A percentile compares a stretch with the other conserved stretches of the same genome.
Conservation (phyloP, 1,140 invertebrate species). For the Linepithema humile region DNA sequence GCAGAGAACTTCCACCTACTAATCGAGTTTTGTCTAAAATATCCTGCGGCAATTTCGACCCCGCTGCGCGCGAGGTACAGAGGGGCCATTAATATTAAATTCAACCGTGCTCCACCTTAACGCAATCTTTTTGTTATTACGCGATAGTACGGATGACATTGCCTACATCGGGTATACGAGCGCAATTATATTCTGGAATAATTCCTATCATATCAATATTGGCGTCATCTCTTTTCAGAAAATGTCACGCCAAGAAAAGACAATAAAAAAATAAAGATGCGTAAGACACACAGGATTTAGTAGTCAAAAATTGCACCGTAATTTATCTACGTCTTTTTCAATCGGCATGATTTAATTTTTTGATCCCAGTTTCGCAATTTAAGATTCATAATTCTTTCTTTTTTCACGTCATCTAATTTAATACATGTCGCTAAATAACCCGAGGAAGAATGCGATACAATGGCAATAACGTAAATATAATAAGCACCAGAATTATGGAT, state of each 20-base stretch:
- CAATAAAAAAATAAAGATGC: too few species aligned
- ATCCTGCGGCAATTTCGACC: conserved; percentile 67
- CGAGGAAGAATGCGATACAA: conserved; percentile 29
- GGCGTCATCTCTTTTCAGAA: too few species aligned
- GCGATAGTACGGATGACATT: background rate
- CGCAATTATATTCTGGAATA: background rate
- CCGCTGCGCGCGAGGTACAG: background rate
- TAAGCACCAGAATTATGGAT: conserved; percentile 11
- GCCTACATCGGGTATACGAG: background rate
- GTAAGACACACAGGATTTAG: background rate
- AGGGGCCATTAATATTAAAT: conserved; percentile 63
- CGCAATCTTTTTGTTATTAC: conserved; percentile 57
- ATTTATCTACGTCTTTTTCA: background rate
- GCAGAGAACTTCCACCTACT: conserved; percentile 67
- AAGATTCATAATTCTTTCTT: background rate
- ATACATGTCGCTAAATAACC: background rate
- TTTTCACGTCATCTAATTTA: background rate
- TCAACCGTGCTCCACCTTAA: conserved; percentile 17
- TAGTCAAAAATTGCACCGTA: background rate
- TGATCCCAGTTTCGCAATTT: background rate
- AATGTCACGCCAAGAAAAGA: too few species aligned
- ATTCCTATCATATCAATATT: background rate
- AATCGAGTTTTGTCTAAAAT: conserved; percentile 74
- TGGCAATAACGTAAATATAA: conserved; percentile 42
- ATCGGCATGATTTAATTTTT: background rate